Evolutionary conservation across 2,797 vertebrate genomes (phyloP).

Genomic region (Remorina albescens): DNA sequence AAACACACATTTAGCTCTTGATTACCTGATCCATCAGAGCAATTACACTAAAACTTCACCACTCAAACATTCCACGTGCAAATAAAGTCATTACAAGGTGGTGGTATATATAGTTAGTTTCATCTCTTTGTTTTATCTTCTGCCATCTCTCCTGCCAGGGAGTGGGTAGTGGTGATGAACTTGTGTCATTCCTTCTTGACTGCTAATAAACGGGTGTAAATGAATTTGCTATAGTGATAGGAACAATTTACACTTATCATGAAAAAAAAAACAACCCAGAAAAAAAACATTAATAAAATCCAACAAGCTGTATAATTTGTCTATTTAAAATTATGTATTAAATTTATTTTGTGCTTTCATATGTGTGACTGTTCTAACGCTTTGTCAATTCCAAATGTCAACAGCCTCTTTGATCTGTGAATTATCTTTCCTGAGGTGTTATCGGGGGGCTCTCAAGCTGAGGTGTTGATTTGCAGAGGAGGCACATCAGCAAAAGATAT

Average conservation of each 20-base stretch:
- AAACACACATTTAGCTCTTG: constrained; percentile 6
- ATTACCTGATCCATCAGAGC: background rate
- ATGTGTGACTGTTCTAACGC: background rate
- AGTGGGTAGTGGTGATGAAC: too few relatives aligned
- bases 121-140: background rate
- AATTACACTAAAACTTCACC: constrained; percentile 5
- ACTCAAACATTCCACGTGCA: background rate
- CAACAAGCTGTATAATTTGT: background rate
- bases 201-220: too few relatives aligned
- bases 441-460: constrained; percentile 28
- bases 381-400: constrained; percentile 15
- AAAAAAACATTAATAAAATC: too few relatives aligned
- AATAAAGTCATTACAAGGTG: background rate
- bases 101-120: too few relatives aligned
- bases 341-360: background rate
- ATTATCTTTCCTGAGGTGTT: constrained; percentile 39
- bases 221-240: too few relatives aligned
- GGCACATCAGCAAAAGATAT: constrained; percentile 48
- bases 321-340: background rate
- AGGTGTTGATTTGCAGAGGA: constrained; percentile 52
- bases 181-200: too few relatives aligned
- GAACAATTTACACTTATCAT: too few relatives aligned
- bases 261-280: too few relatives aligned
- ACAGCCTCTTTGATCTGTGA: constrained; percentile 24
- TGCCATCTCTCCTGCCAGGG: background rate